Evolutionary conservation across 2,888 invertebrate species (phyloP).

Genomic region (Netelia melanura): DNA sequence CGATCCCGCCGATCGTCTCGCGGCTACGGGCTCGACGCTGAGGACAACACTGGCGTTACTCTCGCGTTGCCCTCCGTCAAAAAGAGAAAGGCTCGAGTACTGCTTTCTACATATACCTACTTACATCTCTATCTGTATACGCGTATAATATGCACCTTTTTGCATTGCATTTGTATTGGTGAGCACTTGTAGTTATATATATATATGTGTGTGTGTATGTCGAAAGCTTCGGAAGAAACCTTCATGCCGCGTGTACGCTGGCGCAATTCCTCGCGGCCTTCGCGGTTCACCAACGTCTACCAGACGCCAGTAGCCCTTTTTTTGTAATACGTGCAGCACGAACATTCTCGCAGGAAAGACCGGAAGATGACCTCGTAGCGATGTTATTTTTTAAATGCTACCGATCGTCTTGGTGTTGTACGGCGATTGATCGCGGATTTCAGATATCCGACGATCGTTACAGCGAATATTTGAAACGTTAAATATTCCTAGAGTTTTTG

Average conservation of each 20-base stretch:
- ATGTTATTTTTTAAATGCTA: conserved; percentile 26
- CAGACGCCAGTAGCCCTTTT: conserved; percentile 54
- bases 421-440: neutral
- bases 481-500: neutral
- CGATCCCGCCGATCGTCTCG: conserved; percentile 1
- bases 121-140: neutral
- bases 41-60: conserved; percentile 32
- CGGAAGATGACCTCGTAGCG: conserved; percentile 59
- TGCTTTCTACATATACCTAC: conserved; percentile 25
- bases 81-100: conserved; percentile 55
- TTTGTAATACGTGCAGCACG: conserved; percentile 23
- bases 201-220: neutral
- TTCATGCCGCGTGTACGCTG: conserved; percentile 27
- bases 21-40: conserved; percentile 11
- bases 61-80: conserved; percentile 36
- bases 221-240: conserved; percentile 58
- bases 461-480: neutral
- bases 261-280: conserved; percentile 55
- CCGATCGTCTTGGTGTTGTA: conserved; percentile 27
- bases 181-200: neutral
- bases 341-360: conserved; percentile 44
- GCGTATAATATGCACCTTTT: neutral
- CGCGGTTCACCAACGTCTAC: conserved; percentile 61
- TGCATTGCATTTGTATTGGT: neutral
- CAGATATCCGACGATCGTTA: neutral